Conservation (phyloP, 2,113 vertebrate species). For the Columba livia region DNA sequence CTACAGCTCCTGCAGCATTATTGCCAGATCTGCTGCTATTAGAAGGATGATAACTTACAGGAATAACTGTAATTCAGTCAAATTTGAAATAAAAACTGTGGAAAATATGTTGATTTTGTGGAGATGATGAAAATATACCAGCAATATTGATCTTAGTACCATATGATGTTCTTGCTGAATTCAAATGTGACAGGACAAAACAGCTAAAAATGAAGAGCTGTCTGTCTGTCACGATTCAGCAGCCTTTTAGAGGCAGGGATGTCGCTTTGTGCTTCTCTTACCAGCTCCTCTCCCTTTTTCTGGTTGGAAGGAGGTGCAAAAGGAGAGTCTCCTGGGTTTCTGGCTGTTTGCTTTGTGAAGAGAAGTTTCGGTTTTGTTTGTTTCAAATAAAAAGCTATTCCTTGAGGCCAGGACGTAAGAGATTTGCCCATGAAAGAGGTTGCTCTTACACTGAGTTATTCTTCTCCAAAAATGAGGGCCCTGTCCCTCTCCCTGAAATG, state of each 20-base stretch:
- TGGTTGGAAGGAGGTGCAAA: neutral
- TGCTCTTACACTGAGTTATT: neutral
- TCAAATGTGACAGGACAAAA: conserved; percentile 16
- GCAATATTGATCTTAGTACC: conserved; percentile 9
- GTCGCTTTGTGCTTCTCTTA: neutral
- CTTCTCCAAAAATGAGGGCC: neutral
- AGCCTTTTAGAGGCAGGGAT: neutral
- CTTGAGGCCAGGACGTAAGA: neutral
- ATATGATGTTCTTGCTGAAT: conserved; percentile 28
- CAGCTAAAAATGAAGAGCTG: neutral
- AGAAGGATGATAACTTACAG: neutral
- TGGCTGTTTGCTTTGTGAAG: neutral
- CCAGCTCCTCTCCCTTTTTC: neutral
- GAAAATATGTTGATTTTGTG: conserved; percentile 24
- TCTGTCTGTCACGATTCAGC: neutral
- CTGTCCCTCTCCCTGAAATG: neutral
- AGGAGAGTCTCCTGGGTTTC: neutral
- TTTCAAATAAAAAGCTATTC: neutral
- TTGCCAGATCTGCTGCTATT: neutral
- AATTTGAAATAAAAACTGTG: conserved; percentile 30
- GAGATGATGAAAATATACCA: conserved; percentile 4
- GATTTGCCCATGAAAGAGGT: neutral
- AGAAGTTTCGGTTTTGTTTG: neutral
- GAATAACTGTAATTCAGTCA: neutral
- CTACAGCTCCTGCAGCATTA: neutral